phyloP scores from a whole-genome alignment of 2,113 vertebrate species.

The Mungos mungo region DNA sequence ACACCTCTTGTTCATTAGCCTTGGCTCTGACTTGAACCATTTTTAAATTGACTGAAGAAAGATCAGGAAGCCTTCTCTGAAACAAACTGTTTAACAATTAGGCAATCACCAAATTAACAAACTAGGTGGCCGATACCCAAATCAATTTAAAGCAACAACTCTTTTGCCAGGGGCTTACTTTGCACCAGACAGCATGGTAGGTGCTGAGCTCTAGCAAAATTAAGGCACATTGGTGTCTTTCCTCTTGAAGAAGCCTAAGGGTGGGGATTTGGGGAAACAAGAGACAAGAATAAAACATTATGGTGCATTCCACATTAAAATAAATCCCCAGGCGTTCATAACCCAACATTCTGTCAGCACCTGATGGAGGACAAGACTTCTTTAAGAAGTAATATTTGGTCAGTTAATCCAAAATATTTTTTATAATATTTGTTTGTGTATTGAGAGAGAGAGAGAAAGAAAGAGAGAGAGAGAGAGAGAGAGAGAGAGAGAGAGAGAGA shows the following conservation, averaged over 20 bases:
- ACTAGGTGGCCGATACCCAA: background rate
- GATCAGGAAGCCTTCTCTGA: background rate
- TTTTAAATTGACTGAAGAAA: background rate
- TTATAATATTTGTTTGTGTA: too few relatives aligned
- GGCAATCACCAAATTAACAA: background rate
- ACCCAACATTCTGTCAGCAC: background rate
- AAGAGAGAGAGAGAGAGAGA: too few relatives aligned
- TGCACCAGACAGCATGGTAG: too few relatives aligned
- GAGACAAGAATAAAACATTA: background rate
- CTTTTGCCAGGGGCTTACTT: background rate
- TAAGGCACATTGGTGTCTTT: too few relatives aligned
- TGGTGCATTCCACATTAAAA: background rate
- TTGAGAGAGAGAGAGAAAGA: too few relatives aligned
- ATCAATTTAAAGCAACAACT: background rate
- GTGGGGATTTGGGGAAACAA: background rate
- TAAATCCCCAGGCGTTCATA: background rate
- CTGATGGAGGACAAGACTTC: background rate
- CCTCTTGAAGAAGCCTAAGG: accelerated
- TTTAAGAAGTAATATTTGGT: background rate
- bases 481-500: too few relatives aligned
- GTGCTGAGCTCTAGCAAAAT: background rate
- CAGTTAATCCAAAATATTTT: background rate
- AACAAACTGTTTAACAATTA: background rate
- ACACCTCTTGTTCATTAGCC: background rate
- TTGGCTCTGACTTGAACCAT: background rate